These are phyloP conservation scores for Aptenodytes forsteri DNA, from an alignment of 2,113 vertebrate genomes.

Conservation along the genomic window DNA sequence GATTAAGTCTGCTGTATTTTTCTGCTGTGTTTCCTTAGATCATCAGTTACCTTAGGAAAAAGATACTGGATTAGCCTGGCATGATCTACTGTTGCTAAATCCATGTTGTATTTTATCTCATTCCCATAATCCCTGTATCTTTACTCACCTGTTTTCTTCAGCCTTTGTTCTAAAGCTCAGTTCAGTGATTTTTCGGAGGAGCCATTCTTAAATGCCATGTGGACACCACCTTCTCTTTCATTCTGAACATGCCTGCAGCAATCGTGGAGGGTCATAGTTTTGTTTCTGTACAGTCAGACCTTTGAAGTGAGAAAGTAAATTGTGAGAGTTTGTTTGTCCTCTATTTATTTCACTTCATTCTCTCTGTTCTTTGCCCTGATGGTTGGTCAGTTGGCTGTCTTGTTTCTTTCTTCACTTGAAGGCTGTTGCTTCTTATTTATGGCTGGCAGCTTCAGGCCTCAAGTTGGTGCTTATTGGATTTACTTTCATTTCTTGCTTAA, in stretches of 20 bases:
- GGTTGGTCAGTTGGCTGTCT: background rate
- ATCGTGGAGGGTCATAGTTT: background rate
- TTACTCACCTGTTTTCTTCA: background rate
- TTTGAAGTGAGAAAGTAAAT: background rate
- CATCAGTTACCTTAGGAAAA: background rate
- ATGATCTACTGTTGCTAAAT: background rate
- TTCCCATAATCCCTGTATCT: background rate
- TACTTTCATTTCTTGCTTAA: conserved; percentile 24
- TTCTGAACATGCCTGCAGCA: background rate
- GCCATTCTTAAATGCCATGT: background rate
- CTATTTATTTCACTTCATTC: background rate
- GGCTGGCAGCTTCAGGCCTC: background rate
- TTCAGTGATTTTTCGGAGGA: background rate
- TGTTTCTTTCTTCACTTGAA: background rate
- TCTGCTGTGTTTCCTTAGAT: background rate
- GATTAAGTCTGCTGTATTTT: background rate
- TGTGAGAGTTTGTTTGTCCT: background rate
- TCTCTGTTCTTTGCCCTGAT: background rate
- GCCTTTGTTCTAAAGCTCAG: background rate
- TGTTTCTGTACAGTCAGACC: background rate
- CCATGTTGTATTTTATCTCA: background rate
- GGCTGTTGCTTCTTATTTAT: background rate
- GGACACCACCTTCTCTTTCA: background rate
- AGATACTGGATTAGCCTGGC: background rate
- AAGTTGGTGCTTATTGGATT: background rate